These are phyloP conservation scores for Stenodera caucasica DNA, from an alignment of 2,888 invertebrate species.

Conservation along the genomic window DNA sequence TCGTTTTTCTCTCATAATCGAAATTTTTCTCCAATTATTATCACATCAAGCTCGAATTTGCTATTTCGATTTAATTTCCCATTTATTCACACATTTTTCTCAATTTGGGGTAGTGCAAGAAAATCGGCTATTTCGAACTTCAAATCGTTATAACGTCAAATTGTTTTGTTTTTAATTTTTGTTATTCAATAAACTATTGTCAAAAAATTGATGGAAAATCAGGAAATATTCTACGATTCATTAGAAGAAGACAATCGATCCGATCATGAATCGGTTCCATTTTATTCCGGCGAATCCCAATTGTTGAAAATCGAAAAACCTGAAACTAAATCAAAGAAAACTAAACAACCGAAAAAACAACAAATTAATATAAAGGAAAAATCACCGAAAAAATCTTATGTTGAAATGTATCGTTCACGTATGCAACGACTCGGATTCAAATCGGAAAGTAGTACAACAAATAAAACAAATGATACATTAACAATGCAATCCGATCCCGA, in stretches of 20 bases:
- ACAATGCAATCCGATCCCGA: neutral
- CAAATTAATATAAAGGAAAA: neutral
- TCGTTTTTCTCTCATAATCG: no score
- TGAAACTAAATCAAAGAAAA: neutral
- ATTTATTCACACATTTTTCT: no score
- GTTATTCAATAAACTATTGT: no score
- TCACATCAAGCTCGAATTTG: no score
- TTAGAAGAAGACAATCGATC: slow-evolving; percentile 19
- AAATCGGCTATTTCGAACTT: no score
- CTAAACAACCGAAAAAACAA: slow-evolving; percentile 1
- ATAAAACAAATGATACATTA: neutral
- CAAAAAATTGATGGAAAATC: slow-evolving; percentile 14
- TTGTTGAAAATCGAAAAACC: neutral
- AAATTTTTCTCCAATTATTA: no score
- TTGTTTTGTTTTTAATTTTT: no score
- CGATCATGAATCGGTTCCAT: slow-evolving; percentile 10
- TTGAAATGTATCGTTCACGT: neutral
- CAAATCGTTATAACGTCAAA: no score
- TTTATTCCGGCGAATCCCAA: slow-evolving; percentile 11
- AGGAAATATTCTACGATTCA: slow-evolving; percentile 26
- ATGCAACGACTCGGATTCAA: neutral
- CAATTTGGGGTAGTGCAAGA: no score
- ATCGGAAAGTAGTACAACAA: neutral
- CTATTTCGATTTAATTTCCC: no score
- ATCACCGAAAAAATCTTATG: neutral